Percentiles rank a stretch among this genome's conserved stretches.
Evolutionary conservation across 2,797 vertebrate species (phyloP).

Genomic region (Apodemus agrarius): DNA sequence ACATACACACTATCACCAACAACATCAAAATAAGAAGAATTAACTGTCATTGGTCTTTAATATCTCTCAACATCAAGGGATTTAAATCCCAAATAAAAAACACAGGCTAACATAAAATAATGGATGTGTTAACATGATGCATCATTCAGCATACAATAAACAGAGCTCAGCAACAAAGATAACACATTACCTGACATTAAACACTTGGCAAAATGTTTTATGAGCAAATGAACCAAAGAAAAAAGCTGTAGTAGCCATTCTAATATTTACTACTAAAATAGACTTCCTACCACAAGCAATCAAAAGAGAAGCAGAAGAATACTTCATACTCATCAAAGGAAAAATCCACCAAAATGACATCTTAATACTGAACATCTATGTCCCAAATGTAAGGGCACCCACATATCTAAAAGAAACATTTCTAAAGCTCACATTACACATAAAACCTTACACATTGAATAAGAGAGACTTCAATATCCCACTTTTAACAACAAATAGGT

Average conservation of each 20-base stretch:
- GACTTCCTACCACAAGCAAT: background rate
- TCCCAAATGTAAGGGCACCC: background rate
- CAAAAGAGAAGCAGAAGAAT: background rate
- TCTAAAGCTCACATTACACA: background rate
- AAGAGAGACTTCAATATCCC: background rate
- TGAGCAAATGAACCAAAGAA: background rate
- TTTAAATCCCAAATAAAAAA: background rate
- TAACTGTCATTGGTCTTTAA: background rate
- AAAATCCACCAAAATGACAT: background rate
- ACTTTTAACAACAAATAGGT: background rate
- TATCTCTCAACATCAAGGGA: background rate
- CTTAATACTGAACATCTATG: background rate
- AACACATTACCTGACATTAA: background rate
- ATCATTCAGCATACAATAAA: background rate
- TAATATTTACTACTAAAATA: background rate
- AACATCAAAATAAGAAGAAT: background rate
- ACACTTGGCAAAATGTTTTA: background rate
- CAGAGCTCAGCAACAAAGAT: background rate
- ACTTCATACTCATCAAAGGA: background rate
- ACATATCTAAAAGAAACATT: background rate
- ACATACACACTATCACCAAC: background rate
- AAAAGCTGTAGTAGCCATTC: background rate
- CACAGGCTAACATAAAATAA: background rate
- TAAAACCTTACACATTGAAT: background rate
- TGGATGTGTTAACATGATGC: background rate